phyloP scores from a whole-genome alignment of 2,888 invertebrate genomes.

The Acanthosoma haemorrhoidale region DNA sequence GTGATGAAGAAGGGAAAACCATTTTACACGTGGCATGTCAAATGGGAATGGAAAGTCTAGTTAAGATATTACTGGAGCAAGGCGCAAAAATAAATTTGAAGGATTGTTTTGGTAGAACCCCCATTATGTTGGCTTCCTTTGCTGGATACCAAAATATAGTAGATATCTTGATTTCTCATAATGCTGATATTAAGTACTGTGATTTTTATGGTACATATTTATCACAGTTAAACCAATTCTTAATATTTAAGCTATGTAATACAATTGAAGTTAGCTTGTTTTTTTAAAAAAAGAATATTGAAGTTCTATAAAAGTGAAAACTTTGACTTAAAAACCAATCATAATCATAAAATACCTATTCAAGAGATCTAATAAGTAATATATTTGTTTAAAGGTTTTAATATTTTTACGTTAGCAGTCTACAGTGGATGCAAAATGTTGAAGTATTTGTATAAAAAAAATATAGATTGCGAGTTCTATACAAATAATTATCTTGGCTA shows the following conservation, averaged over 20 bases:
- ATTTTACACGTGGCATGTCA: background rate
- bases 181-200: background rate
- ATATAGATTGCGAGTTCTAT: background rate
- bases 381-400: background rate
- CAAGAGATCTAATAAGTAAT: background rate
- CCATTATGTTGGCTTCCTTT: background rate
- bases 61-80: background rate
- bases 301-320: background rate
- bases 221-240: background rate
- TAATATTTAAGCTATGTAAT: no score
- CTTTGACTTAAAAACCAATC: no score
- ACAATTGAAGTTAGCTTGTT: background rate
- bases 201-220: background rate
- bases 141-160: background rate
- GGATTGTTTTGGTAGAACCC: constrained; percentile 4
- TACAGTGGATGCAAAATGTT: background rate
- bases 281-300: background rate
- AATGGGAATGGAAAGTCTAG: background rate
- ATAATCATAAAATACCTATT: no score
- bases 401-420: background rate
- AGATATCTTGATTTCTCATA: background rate
- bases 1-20: background rate
- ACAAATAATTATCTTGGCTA: background rate
- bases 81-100: background rate
- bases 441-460: background rate